Evolutionary conservation across 2,888 invertebrate genomes (phyloP).

Genomic region (Scrobipalpa atriplicella): DNA sequence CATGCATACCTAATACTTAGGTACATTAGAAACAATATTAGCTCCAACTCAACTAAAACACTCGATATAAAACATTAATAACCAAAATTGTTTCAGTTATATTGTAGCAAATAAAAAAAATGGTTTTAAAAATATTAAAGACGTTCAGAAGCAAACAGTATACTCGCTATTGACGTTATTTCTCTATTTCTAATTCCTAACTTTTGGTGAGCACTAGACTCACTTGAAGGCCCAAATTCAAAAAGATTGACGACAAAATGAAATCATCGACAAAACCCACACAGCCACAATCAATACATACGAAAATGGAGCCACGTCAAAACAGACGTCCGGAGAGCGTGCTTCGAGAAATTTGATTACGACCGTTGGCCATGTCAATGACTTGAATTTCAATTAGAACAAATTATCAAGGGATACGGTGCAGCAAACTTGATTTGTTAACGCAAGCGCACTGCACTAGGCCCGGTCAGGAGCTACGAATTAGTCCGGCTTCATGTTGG

Average conservation of each 20-base stretch:
- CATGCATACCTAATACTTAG: too few relatives aligned
- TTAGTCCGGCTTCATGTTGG: conserved; percentile 41
- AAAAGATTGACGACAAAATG: background rate
- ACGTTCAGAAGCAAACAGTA: too few relatives aligned
- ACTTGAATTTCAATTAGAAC: conserved; percentile 88
- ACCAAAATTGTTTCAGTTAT: too few relatives aligned
- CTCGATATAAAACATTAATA: too few relatives aligned
- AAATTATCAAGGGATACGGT: conserved; percentile 81
- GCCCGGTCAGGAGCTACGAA: conserved; percentile 39
- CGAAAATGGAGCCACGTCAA: conserved; percentile 32
- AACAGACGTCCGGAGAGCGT: conserved; percentile 48
- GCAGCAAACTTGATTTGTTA: conserved; percentile 77
- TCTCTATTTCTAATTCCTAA: too few relatives aligned
- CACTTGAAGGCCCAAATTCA: background rate
- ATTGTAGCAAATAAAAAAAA: too few relatives aligned
- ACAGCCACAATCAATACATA: conserved; percentile 1
- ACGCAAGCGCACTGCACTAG: conserved; percentile 55
- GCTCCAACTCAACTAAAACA: too few relatives aligned
- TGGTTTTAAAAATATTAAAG: too few relatives aligned
- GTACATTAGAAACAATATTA: too few relatives aligned
- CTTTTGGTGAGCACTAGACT: background rate
- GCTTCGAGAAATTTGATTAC: conserved; percentile 80
- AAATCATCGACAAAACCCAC: background rate
- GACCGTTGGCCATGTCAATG: conserved; percentile 83
- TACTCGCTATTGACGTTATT: too few relatives aligned